Evolutionary conservation across 1,140 invertebrate species (phyloP).

Genomic region (Nixonia krombeini): DNA sequence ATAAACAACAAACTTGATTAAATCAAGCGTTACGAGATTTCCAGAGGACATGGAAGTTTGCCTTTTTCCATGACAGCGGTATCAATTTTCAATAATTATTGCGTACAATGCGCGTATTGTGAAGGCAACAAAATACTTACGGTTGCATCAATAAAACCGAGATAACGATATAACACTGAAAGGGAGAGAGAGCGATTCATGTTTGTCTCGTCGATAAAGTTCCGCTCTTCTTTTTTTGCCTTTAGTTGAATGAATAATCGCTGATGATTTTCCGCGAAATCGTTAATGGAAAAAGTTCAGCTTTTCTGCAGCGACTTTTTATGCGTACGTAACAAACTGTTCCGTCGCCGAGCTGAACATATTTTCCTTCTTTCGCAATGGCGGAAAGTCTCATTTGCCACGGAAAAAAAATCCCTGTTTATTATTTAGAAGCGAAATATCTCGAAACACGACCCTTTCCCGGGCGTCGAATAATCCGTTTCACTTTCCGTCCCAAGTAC

Average conservation of each 20-base stretch:
- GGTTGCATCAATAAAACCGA: background rate
- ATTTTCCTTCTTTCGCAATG: too few relatives aligned
- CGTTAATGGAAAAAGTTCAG: too few relatives aligned
- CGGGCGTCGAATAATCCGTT: conserved; percentile 22
- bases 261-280: too few relatives aligned
- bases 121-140: conserved; percentile 7
- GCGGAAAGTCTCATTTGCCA: too few relatives aligned
- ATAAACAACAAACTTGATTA: background rate
- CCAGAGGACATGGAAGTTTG: background rate
- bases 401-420: too few relatives aligned
- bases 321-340: too few relatives aligned
- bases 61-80: background rate
- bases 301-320: too few relatives aligned
- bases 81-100: conserved; percentile 1
- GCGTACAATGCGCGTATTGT: conserved; percentile 26
- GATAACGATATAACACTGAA: conserved; percentile 13
- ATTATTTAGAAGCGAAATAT: too few relatives aligned
- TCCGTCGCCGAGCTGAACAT: too few relatives aligned
- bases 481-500: conserved; percentile 1
- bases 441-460: conserved; percentile 6
- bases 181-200: conserved; percentile 20
- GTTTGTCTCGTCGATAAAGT: conserved; percentile 18
- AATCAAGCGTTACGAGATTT: background rate
- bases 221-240: too few relatives aligned
- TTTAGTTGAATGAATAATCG: too few relatives aligned